phyloP scores from a whole-genome alignment of 37 sponge, comb jelly and placozoan species.

The Agelas oroides region DNA sequence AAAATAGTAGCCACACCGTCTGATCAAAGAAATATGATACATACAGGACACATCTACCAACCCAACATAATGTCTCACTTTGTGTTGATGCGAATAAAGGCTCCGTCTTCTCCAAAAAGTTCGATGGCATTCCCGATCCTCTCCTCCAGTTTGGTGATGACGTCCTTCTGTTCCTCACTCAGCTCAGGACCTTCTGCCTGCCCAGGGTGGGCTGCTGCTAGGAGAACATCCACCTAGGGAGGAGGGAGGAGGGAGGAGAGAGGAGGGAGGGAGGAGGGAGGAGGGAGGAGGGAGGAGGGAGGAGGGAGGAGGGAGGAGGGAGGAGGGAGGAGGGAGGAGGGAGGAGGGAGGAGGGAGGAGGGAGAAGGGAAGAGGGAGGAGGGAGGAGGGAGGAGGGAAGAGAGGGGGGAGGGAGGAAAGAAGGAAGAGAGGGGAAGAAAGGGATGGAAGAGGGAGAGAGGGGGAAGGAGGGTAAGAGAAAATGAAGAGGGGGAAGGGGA shows the following conservation, averaged over 20 bases:
- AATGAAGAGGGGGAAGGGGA: too few species aligned
- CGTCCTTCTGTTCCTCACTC: constrained; percentile 43
- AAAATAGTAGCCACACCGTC: too few species aligned
- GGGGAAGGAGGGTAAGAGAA: neutral
- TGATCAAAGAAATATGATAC: too few species aligned
- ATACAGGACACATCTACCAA: too few species aligned
- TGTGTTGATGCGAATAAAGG: constrained; percentile 38
- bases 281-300: neutral
- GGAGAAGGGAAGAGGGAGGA: neutral
- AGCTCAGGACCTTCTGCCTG: neutral
- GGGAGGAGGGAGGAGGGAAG: neutral
- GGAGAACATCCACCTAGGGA: constrained; percentile 1
- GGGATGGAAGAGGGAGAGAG: neutral
- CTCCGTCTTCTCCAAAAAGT: constrained; percentile 56
- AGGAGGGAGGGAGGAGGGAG: too few species aligned
- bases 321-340: neutral
- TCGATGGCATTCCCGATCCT: constrained; percentile 53
- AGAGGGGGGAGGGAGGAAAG: neutral
- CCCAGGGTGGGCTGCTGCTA: neutral
- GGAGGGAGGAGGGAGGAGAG: too few species aligned
- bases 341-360: neutral
- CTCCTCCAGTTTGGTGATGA: constrained; percentile 30
- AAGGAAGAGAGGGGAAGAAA: neutral
- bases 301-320: neutral
- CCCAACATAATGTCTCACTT: constrained; percentile 8